Base-by-base conservation (phyloP, 2,888 invertebrate genomes). In the Petrolisthes cinctipes region DNA sequence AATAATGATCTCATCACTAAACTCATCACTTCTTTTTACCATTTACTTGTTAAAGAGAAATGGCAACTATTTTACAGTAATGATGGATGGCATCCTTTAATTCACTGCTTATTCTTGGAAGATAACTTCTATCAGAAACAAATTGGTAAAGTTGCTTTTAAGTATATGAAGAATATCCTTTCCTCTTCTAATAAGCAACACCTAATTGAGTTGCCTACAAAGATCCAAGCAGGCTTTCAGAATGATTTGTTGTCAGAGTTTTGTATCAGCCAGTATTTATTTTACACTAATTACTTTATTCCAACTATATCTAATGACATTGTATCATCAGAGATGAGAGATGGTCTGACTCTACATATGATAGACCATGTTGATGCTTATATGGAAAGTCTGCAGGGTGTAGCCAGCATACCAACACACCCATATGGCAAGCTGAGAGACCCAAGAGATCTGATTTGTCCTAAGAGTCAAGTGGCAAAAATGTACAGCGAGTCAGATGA, bases 141-240 rank as follows among this genome's bases (percentile, higher is more conserved):
- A n/a, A 61, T 86, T 66, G 86, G 82, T 17, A 37, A 82, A 66
- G 23, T 23, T 82, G 86, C 86, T 5, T 86, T 68, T 78, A 61
- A 76, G 56, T 86, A 66, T n/a, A 57, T 86, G 53, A 23, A 68
- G 56, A 66, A 75, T 54, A 7, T 66, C n/a, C n/a, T 86, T 14
- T 4, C 53, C 5, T n/a, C 82, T 5, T 75, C 37, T 5, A 4
- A 53, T 14, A 5, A 75, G 6, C 5, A 75, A 53, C 66, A 51
- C 51, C 17, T 86, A n/a, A n/a, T 82, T 4, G 51, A 51, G 20
- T 66, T 86, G n/a, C 86, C 86, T 1, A n/a, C n/a, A n/a, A 17
- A 75, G 17, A 68, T 86, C 66, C 9, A 51, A 14, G 37, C 23
- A 14, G 71, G 86, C 20, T 82, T 86, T 51, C 14, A 66, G 53